Evolutionary conservation across 2,797 vertebrate genomes (phyloP).

Genomic region (Poeciliopsis paucimaculata): DNA sequence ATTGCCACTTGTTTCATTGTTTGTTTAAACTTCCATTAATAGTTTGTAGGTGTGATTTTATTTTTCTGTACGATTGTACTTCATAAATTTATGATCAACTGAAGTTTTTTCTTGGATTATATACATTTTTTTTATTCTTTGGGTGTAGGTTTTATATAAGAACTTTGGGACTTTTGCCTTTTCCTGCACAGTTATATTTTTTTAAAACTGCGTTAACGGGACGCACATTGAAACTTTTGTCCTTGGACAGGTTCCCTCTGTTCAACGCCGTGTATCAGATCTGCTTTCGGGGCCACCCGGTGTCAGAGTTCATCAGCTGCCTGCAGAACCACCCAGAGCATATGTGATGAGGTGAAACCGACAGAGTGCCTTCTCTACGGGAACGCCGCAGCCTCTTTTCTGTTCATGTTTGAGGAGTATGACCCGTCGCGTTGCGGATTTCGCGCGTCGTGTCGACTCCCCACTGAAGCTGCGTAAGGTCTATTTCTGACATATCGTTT

Average conservation of each 20-base stretch:
- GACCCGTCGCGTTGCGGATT: conserved; percentile 31
- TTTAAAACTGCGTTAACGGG: neutral
- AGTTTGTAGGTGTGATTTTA: too few relatives aligned
- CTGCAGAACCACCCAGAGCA: conserved; percentile 97
- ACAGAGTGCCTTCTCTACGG: conserved; percentile 64
- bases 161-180: too few relatives aligned
- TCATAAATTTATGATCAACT: too few relatives aligned
- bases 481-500: conserved; percentile 28
- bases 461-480: conserved; percentile 4
- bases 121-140: too few relatives aligned
- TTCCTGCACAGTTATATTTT: too few relatives aligned
- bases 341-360: conserved; percentile 71
- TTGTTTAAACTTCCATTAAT: too few relatives aligned
- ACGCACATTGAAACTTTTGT: conserved; percentile 23
- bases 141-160: too few relatives aligned
- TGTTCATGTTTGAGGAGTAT: neutral
- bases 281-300: conserved; percentile 88
- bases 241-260: conserved; percentile 88
- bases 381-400: conserved; percentile 32
- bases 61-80: too few relatives aligned
- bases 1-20: too few relatives aligned
- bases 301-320: conserved; percentile 88
- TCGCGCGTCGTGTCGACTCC: conserved; percentile 4
- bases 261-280: conserved; percentile 92
- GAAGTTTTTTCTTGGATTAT: too few relatives aligned